Evolutionary conservation across 2,797 vertebrate genomes (phyloP).

Genomic region (Acridotheres tristis): DNA sequence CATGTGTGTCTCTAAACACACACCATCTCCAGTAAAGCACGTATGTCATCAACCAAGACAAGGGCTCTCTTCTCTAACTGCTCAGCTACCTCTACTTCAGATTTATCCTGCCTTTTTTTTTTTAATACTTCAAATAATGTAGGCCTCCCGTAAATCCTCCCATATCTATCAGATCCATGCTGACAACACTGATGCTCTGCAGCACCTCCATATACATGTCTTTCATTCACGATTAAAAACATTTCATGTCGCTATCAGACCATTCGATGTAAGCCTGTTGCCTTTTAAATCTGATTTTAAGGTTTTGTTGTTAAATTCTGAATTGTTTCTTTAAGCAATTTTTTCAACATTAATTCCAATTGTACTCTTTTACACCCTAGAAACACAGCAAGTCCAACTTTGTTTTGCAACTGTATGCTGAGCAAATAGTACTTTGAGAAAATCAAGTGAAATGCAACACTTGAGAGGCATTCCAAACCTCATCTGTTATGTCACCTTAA

Average conservation of each 20-base stretch:
- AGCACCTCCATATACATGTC: not conserved
- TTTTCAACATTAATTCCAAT: not conserved
- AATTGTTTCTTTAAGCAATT: not conserved
- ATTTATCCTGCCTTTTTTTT: not conserved
- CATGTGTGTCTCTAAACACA: not conserved
- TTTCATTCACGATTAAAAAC: not conserved
- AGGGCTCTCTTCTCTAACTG: not conserved
- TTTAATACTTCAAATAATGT: not conserved
- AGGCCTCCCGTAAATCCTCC: not conserved
- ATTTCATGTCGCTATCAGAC: accelerated
- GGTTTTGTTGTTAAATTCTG: not conserved
- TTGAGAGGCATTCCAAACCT: not conserved
- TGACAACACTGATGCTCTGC: not conserved
- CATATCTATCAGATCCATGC: not conserved
- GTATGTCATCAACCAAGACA: not conserved
- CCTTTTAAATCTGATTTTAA: not conserved
- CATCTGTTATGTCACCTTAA: not conserved
- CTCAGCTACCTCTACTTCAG: not conserved
- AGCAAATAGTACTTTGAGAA: not conserved
- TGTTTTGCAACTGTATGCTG: not conserved
- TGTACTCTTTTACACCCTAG: not conserved
- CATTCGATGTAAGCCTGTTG: not conserved
- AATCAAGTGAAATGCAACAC: not conserved
- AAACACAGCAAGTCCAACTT: not conserved
- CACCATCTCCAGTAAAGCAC: not conserved